These are phyloP conservation scores for Phenganax stokvisi DNA, from an alignment of 92 coral and sea anemone genomes.

Conservation along the genomic window DNA sequence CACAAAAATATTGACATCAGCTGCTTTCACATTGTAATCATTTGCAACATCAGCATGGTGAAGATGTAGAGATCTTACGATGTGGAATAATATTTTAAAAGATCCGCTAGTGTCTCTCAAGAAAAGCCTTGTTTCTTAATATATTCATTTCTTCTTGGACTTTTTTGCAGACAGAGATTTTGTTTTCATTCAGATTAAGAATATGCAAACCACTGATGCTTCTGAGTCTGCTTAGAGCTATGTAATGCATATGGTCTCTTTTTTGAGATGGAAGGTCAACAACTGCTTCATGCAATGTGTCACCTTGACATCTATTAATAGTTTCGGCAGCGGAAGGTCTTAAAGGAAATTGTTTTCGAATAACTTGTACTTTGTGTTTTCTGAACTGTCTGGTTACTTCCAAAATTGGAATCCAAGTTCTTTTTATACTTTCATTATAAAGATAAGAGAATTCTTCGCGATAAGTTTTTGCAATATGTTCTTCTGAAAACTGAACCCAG, in stretches of 20 bases:
- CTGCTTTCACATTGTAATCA: slow-evolving; percentile 22
- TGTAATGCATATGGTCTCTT: slow-evolving; percentile 43
- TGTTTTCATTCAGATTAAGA: slow-evolving; percentile 33
- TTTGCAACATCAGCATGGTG: slow-evolving; percentile 13
- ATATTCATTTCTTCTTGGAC: slow-evolving; percentile 36
- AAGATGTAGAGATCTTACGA: not conserved
- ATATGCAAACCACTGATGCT: slow-evolving; percentile 26
- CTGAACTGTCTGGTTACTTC: slow-evolving; percentile 48
- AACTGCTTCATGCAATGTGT: slow-evolving; percentile 53
- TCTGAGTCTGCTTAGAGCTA: slow-evolving; percentile 17
- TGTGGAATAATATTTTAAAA: slow-evolving; percentile 8
- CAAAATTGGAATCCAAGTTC: slow-evolving; percentile 50
- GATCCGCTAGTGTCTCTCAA: not conserved
- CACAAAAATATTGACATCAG: slow-evolving; percentile 6
- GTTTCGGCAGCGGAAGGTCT: slow-evolving; percentile 53
- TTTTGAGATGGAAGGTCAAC: slow-evolving; percentile 45
- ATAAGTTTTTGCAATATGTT: slow-evolving; percentile 24
- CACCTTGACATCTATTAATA: slow-evolving; percentile 54
- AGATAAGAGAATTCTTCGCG: slow-evolving; percentile 32
- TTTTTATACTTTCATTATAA: slow-evolving; percentile 22
- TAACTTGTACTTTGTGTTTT: slow-evolving; percentile 42
- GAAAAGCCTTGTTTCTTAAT: slow-evolving; percentile 23
- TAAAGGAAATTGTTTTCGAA: slow-evolving; percentile 51
- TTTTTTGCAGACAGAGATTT: slow-evolving; percentile 29
- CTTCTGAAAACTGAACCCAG: slow-evolving; percentile 8